phyloP scores from a whole-genome alignment of 2,113 vertebrate species.

The Ramphastos sulfuratus region DNA sequence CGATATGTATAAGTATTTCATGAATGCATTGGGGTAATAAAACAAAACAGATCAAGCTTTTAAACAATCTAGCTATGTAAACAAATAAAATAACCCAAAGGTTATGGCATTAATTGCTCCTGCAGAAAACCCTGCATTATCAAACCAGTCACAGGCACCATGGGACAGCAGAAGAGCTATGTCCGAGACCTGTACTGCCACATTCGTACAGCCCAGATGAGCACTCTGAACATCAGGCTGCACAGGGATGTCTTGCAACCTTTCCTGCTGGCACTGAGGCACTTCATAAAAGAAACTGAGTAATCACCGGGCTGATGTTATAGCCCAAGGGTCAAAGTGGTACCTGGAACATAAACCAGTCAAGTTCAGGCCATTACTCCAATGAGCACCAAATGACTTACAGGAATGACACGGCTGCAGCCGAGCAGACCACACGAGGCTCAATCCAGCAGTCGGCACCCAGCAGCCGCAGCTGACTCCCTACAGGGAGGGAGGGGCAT shows the following conservation, averaged over 20 bases:
- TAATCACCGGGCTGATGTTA: slow-evolving; percentile 6
- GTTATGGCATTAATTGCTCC: neutral
- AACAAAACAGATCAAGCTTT: neutral
- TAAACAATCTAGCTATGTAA: neutral
- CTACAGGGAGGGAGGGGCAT: neutral
- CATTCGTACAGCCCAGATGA: neutral
- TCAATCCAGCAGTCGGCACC: neutral
- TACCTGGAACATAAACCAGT: slow-evolving; percentile 1
- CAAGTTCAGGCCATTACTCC: slow-evolving; percentile 10
- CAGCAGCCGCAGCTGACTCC: rapidly evolving
- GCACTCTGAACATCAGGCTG: neutral
- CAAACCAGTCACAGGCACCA: neutral
- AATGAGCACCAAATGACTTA: neutral
- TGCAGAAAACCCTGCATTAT: neutral
- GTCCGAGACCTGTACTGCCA: neutral
- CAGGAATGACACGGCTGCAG: neutral
- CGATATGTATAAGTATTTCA: neutral
- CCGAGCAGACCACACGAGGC: neutral
- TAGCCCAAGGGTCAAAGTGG: slow-evolving; percentile 29
- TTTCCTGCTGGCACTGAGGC: neutral
- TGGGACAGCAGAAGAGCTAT: neutral
- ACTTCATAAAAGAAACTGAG: slow-evolving; percentile 18
- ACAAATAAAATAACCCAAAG: neutral
- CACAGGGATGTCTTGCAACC: neutral
- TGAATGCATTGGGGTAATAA: neutral